phyloP scores from a whole-genome alignment of 2,113 vertebrate genomes.

The Tympanuchus pallidicinctus region DNA sequence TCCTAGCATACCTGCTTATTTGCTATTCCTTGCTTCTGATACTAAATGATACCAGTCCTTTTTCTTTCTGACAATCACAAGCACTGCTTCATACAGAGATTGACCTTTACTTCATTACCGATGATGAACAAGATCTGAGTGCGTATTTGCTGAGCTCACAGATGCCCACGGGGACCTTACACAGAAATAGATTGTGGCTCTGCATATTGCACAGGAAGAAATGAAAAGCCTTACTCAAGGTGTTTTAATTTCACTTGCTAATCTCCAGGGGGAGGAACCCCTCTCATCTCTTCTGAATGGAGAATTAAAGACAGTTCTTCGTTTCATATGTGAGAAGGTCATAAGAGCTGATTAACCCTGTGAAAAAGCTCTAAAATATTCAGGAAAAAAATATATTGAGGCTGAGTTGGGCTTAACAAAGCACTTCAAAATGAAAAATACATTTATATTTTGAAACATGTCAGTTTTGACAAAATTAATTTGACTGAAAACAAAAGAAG shows the following conservation, averaged over 20 bases:
- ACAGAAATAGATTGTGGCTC: background rate
- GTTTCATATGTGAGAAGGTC: background rate
- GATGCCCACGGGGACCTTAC: background rate
- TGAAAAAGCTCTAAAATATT: background rate
- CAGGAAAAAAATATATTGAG: background rate
- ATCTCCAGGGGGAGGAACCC: background rate
- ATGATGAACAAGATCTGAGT: slow-evolving; percentile 1
- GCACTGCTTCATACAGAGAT: background rate
- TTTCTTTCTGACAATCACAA: background rate
- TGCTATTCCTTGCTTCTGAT: background rate
- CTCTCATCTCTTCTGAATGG: background rate
- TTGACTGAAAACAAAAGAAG: background rate
- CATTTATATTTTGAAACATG: background rate
- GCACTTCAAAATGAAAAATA: background rate
- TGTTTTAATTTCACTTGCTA: slow-evolving; percentile 34
- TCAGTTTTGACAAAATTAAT: background rate
- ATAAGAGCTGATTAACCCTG: slow-evolving; percentile 5
- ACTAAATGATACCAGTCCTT: background rate
- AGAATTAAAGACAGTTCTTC: slow-evolving; percentile 15
- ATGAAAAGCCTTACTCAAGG: background rate
- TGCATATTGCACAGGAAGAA: slow-evolving; percentile 26
- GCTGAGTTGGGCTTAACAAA: background rate
- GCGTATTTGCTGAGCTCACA: slow-evolving; percentile 19
- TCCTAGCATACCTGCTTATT: background rate
- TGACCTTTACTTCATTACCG: slow-evolving; percentile 57